Evolutionary conservation across 2,797 vertebrate genomes (phyloP).

Genomic region (Avahi laniger): DNA sequence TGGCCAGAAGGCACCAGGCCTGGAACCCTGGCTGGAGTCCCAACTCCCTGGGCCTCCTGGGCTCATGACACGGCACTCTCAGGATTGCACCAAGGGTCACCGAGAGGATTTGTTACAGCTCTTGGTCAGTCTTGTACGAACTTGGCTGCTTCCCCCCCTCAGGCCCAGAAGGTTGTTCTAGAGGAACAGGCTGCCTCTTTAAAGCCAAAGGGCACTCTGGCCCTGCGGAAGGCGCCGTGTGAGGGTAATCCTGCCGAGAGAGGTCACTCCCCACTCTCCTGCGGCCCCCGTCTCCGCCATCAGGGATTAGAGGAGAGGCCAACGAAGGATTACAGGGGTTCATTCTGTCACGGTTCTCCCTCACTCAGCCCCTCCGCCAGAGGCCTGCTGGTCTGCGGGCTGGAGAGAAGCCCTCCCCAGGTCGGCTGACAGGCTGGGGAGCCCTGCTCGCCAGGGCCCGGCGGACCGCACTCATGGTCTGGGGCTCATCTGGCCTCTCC

Average conservation of each 20-base stretch:
- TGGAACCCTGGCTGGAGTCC: background rate
- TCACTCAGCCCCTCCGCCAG: background rate
- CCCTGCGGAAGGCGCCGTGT: constrained; percentile 84
- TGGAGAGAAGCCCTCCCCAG: background rate
- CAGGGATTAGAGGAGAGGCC: constrained; percentile 83
- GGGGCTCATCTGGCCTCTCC: background rate
- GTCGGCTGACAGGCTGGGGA: background rate
- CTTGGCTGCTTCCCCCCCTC: accelerated
- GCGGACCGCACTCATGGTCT: background rate
- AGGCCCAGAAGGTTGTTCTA: background rate
- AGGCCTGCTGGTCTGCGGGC: background rate
- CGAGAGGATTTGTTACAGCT: background rate
- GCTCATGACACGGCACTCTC: too few relatives aligned
- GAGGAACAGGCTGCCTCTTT: constrained; percentile 45
- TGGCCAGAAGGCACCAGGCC: background rate
- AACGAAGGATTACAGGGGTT: constrained; percentile 77
- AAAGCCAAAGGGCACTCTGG: constrained; percentile 51
- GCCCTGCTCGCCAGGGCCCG: background rate
- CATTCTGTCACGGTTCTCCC: constrained; percentile 47
- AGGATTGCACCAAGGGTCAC: too few relatives aligned
- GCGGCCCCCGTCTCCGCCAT: constrained; percentile 74
- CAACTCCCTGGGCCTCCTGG: background rate
- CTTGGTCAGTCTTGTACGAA: background rate
- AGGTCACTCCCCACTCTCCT: background rate
- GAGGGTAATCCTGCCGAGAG: constrained; percentile 88